These are phyloP conservation scores for Stichopus horrens DNA, from an alignment of 53 echinoderm and acorn worm species.

Conservation along the genomic window DNA sequence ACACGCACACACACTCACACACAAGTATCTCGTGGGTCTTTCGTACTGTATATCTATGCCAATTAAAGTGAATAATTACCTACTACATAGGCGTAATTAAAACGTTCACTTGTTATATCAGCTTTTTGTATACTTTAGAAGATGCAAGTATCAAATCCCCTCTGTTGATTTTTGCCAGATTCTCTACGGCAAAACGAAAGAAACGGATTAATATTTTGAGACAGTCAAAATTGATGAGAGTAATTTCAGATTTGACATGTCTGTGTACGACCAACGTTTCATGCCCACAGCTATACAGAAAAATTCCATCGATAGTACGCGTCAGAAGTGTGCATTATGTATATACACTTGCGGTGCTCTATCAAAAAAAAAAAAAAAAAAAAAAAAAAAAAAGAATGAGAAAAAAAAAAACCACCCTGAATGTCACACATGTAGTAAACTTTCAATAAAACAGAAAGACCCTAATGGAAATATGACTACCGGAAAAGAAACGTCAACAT, in stretches of 20 bases:
- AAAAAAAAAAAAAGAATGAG: too few relatives aligned
- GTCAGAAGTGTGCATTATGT: neutral
- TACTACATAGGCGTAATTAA: neutral
- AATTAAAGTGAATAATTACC: conserved; percentile 1
- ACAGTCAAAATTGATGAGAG: conserved; percentile 7
- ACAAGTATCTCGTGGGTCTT: too few relatives aligned
- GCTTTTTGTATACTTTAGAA: neutral
- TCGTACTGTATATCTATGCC: neutral
- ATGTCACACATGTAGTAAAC: too few relatives aligned
- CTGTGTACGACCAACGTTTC: neutral
- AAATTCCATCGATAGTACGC: neutral
- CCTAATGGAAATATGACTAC: too few relatives aligned
- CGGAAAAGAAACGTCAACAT: too few relatives aligned
- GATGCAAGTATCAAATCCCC: conserved; percentile 13
- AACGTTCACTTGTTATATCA: neutral
- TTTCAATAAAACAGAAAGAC: too few relatives aligned
- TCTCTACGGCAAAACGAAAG: neutral
- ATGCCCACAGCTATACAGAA: conserved; percentile 2
- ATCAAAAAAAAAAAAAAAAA: too few relatives aligned
- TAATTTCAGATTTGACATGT: conserved; percentile 28
- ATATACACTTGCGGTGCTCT: neutral
- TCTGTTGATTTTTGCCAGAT: conserved; percentile 9
- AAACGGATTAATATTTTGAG: conserved; percentile 13
- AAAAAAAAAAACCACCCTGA: too few relatives aligned
- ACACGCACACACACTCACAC: too few relatives aligned